phyloP scores from a whole-genome alignment of 2,888 invertebrate species.

The Drosophila engyochracea region DNA sequence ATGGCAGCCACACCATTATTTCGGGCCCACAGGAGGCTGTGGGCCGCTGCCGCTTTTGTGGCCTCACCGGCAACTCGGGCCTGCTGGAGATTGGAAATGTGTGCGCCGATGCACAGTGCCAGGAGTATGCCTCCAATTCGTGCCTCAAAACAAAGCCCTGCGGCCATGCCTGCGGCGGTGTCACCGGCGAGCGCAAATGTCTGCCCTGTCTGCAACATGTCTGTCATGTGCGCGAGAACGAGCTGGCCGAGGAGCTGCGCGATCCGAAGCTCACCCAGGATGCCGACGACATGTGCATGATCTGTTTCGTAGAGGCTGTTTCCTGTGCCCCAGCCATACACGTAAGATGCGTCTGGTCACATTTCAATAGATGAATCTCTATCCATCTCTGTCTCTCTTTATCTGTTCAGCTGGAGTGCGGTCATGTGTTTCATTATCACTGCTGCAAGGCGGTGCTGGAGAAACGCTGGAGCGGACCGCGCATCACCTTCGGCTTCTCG shows the following conservation, averaged over 20 bases:
- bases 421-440: slow-evolving; percentile 97
- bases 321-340: slow-evolving; percentile 97
- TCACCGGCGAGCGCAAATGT: slow-evolving; percentile 93
- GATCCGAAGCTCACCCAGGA: slow-evolving; percentile 92
- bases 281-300: slow-evolving; percentile 99
- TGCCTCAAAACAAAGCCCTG: slow-evolving; percentile 94
- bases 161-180: slow-evolving; percentile 97
- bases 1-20: slow-evolving; percentile 87
- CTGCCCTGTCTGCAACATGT: slow-evolving; percentile 96
- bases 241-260: slow-evolving; percentile 80
- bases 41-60: slow-evolving; percentile 97
- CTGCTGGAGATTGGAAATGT: slow-evolving; percentile 96
- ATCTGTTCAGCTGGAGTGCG: slow-evolving; percentile 91
- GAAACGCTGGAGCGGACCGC: slow-evolving; percentile 96
- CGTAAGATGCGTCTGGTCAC: slow-evolving; percentile 84
- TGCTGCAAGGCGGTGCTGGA: slow-evolving; percentile 94
- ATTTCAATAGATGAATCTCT: no score
- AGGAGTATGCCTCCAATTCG: slow-evolving; percentile 89
- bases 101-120: slow-evolving; percentile 97
- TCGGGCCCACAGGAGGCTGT: slow-evolving; percentile 85
- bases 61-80: slow-evolving; percentile 92
- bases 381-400: neutral
- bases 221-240: slow-evolving; percentile 87
- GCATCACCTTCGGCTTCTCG: slow-evolving; percentile 98
- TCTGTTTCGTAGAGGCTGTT: slow-evolving; percentile 98